These are phyloP conservation scores for Natrix natrix DNA, from an alignment of 2,797 vertebrate species.

Conservation along the genomic window DNA sequence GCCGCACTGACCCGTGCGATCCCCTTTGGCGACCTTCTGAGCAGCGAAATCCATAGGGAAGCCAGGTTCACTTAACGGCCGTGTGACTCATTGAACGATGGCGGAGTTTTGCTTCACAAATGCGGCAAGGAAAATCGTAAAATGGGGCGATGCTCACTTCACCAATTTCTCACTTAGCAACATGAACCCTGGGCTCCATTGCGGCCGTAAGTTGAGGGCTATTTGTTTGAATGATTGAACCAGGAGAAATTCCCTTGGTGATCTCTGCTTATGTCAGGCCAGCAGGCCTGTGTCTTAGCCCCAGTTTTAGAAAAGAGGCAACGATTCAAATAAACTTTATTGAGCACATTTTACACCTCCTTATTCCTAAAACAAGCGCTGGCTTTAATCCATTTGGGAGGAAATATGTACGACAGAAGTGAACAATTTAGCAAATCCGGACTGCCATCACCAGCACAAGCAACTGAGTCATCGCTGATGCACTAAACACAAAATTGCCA, in stretches of 20 bases:
- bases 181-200: not conserved
- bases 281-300: not conserved
- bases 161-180: no score
- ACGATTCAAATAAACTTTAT: conserved; percentile 33
- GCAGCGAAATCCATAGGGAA: no score
- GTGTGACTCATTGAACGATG: no score
- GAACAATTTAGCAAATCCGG: not conserved
- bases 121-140: no score
- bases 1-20: no score
- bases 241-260: not conserved
- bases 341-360: not conserved
- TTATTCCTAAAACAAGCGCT: not conserved
- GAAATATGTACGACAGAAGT: not conserved
- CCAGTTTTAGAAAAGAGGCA: not conserved
- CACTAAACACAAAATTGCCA: not conserved
- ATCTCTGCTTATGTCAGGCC: not conserved
- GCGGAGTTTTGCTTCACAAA: no score
- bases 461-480: not conserved
- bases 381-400: not conserved
- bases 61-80: no score
- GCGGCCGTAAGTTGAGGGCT: not conserved
- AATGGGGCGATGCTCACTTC: no score
- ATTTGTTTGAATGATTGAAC: not conserved
- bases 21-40: no score
- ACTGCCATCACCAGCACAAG: not conserved